Evolutionary conservation across 2,113 vertebrate species (phyloP).

Genomic region (Microtus oregoni): DNA sequence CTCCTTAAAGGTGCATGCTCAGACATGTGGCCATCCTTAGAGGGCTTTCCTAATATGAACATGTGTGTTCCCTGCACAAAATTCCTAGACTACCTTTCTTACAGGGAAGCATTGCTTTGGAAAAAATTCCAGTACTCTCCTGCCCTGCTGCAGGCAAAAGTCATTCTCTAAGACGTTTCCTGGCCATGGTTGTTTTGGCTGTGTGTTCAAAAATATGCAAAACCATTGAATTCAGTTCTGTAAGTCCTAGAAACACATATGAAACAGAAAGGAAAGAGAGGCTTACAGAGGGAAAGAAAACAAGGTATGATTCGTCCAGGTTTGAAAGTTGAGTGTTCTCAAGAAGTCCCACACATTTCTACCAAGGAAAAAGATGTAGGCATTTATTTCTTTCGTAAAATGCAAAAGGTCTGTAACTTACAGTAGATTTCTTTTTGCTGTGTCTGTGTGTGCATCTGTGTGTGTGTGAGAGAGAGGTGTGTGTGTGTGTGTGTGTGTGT

Average conservation of each 20-base stretch:
- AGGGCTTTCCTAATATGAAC: neutral
- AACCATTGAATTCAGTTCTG: neutral
- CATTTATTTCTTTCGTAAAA: constrained; percentile 37
- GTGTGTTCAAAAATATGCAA: neutral
- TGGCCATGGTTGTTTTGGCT: neutral
- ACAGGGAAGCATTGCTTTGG: neutral
- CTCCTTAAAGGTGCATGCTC: neutral
- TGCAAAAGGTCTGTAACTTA: neutral
- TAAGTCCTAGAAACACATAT: neutral
- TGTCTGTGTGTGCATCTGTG: no score
- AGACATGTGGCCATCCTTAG: neutral
- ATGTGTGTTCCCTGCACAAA: neutral
- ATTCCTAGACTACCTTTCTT: neutral
- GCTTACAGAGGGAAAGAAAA: neutral
- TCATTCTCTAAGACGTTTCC: neutral
- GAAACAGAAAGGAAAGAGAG: constrained; percentile 16
- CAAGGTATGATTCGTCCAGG: neutral
- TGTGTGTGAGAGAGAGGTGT: no score
- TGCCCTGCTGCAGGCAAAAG: neutral
- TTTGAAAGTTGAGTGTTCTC: neutral
- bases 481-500: no score
- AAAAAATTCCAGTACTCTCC: neutral
- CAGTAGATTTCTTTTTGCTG: neutral
- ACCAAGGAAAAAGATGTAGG: neutral
- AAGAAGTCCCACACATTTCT: neutral